Percentiles rank a stretch among this genome's conserved stretches.
Evolutionary conservation across 1,140 invertebrate genomes (phyloP).

Genomic region (Trypoxylus dichotomus): DNA sequence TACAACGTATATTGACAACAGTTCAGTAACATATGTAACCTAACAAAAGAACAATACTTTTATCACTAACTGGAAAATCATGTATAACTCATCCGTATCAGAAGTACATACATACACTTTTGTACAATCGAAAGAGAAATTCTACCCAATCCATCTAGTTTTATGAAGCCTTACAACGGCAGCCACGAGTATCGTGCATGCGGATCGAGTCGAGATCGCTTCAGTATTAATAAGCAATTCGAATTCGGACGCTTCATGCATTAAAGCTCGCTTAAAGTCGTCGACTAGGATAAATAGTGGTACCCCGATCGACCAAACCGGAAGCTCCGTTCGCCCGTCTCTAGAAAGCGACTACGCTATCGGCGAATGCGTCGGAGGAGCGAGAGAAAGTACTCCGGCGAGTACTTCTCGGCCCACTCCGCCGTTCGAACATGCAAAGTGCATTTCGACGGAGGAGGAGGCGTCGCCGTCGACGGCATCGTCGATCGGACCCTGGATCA

Average conservation of each 20-base stretch:
- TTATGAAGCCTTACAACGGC: too few relatives aligned
- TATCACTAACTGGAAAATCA: too few relatives aligned
- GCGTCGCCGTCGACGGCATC: not conserved
- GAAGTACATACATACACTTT: too few relatives aligned
- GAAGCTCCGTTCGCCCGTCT: not conserved
- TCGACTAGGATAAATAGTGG: not conserved
- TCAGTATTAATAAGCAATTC: constrained; percentile 15
- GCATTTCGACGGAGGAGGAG: constrained; percentile 35
- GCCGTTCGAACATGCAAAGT: constrained; percentile 40
- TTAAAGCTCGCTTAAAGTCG: not conserved
- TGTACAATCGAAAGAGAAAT: too few relatives aligned
- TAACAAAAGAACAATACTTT: too few relatives aligned
- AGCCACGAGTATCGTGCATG: too few relatives aligned
- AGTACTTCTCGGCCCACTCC: not conserved
- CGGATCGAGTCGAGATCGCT: not conserved
- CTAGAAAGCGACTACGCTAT: not conserved
- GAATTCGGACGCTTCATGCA: constrained; percentile 2
- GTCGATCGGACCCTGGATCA: not conserved
- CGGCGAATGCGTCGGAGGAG: not conserved
- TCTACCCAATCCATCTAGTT: too few relatives aligned
- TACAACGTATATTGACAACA: too few relatives aligned
- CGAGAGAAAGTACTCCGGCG: not conserved
- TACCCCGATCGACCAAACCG: not conserved
- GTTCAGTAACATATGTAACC: too few relatives aligned
- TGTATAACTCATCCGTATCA: too few relatives aligned